Evolutionary conservation across 2,113 vertebrate genomes (phyloP), one percentile per base, ranked within the genome.

Genomic region (Addax nasomaculatus): DNA sequence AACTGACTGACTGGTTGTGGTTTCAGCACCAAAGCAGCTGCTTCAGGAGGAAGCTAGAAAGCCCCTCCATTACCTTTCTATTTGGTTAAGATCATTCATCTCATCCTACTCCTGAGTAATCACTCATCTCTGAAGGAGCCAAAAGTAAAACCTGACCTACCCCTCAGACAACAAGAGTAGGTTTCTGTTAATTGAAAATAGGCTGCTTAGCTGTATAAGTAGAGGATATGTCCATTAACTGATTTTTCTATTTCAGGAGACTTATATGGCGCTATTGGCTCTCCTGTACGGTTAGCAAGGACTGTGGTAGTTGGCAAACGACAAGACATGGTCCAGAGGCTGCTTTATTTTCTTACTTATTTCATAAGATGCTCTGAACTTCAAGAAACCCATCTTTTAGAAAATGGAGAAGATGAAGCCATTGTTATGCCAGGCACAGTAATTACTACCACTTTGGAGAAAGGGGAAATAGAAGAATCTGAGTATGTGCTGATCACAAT

Each of bases 281-380:
- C 99, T 17, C 99, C 99, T 0, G 99, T 99, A 95, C 99, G 99
- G n/a, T 98, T 99, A 73, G 99, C 99, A 0, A 99, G 99, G 94
- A 99, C 99, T 2, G 99, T 99, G 11, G 99, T 99, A 80, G 99
- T 99, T 45, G 99, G 99, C 73, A 99, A 99, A 95, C 98, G 99
- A 73, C 99, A 99, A 93, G 99, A 99, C 94, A 98, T 99, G 97
- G 99, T 99, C 11, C 99, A 99, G 98, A 99, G 99, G 19, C 98
- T 99, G 94, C 99, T 99, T 85, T 99, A 99, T 78, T 99, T 99
- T 94, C 99, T 99, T 79, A 99, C 99, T 62, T 99, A 99, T 98
- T 99, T 99, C 98, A 99, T 99, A 98, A 99, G 99, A 98, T 99
- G 99, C 98, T 99, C 99, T 3, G 99, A 99, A 96, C 99, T 99